A percentile compares a stretch with the other conserved stretches of the same genome.
Conservation (phyloP, 2,113 vertebrate species). For the Vicugna pacos region DNA sequence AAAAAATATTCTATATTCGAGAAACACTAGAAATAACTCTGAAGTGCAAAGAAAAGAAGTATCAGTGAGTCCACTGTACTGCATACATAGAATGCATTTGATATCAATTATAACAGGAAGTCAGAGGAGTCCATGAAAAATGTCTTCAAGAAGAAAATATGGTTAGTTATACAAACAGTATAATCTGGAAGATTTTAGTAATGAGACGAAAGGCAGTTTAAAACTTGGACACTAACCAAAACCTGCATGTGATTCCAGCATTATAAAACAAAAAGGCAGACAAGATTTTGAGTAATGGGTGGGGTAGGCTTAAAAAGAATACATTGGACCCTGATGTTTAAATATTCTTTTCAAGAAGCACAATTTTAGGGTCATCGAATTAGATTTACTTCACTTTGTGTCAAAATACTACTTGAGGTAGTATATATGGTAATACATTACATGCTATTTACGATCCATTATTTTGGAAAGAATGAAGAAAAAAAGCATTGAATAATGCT, state of each 20-base stretch:
- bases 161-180: neutral
- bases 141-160: conserved; percentile 24
- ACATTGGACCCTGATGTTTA: neutral
- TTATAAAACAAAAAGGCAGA: neutral
- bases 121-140: neutral
- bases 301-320: neutral
- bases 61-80: neutral
- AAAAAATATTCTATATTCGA: neutral
- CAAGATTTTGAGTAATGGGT: neutral
- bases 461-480: conserved; percentile 27
- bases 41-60: neutral
- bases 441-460: neutral
- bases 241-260: neutral
- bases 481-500: neutral
- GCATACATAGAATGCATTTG: neutral
- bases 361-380: neutral
- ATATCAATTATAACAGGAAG: neutral
- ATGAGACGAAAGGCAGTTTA: neutral
- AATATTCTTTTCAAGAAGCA: neutral
- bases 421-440: neutral
- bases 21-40: neutral
- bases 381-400: neutral
- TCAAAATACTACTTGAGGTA: neutral
- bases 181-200: conserved; percentile 24
- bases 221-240: neutral